Evolutionary conservation across 2,888 invertebrate species (phyloP).

Genomic region (Amphimallon solstitiale): DNA sequence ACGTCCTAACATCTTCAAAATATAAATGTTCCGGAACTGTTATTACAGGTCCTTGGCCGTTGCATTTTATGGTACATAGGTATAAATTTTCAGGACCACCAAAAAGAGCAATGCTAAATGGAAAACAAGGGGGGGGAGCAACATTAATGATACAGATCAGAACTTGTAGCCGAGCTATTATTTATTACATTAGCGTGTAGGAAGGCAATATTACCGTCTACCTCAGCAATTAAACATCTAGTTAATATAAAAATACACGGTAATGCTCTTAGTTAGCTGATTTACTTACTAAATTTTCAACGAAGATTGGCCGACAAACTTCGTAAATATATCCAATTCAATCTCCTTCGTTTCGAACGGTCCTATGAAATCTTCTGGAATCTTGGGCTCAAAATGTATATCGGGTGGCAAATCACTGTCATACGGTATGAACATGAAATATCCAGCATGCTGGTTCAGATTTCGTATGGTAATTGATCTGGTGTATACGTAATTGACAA

Average conservation of each 20-base stretch:
- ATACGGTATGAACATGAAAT: conserved; percentile 46
- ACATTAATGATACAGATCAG: too few relatives aligned
- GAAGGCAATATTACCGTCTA: too few relatives aligned
- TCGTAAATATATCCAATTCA: conserved; percentile 58
- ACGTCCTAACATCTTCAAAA: conserved; percentile 72
- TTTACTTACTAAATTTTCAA: conserved; percentile 35
- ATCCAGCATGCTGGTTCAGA: conserved; percentile 65
- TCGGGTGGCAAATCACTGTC: conserved; percentile 1
- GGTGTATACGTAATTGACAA: conserved; percentile 68
- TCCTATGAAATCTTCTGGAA: conserved; percentile 62
- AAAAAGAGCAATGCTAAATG: conserved; percentile 48
- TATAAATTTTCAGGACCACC: conserved; percentile 35
- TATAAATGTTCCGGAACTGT: conserved; percentile 71
- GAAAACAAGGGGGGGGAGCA: background rate
- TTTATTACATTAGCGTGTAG: too few relatives aligned
- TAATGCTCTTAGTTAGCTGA: too few relatives aligned
- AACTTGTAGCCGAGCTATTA: too few relatives aligned
- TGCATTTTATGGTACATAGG: conserved; percentile 65
- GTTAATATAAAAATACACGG: too few relatives aligned
- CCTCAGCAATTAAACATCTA: too few relatives aligned
- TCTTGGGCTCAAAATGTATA: conserved; percentile 39
- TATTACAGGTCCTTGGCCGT: conserved; percentile 75
- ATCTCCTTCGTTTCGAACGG: conserved; percentile 62
- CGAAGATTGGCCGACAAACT: conserved; percentile 26
- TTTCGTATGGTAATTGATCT: conserved; percentile 65